phyloP scores from a whole-genome alignment of 2,797 vertebrate genomes.

The Cottoperca gobio region DNA sequence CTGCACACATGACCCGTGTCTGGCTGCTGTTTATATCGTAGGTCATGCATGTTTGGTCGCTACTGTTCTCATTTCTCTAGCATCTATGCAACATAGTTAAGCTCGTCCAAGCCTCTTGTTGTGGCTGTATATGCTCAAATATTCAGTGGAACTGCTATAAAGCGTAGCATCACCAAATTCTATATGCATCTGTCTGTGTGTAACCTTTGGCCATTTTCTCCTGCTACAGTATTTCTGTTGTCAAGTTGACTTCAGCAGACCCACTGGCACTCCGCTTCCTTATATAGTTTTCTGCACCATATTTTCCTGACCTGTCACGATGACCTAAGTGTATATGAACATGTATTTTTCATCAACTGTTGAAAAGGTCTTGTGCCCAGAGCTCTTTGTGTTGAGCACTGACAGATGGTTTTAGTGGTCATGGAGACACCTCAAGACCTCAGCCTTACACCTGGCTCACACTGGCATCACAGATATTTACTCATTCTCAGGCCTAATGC shows the following conservation, averaged over 20 bases:
- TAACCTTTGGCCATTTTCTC: slow-evolving; percentile 24
- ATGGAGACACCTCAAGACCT: slow-evolving; percentile 30
- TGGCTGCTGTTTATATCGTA: slow-evolving; percentile 40
- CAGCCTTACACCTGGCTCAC: slow-evolving; percentile 33
- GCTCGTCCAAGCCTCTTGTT: slow-evolving; percentile 34
- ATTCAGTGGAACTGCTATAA: not conserved
- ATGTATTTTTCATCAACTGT: slow-evolving; percentile 71
- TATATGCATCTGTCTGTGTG: not conserved
- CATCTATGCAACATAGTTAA: slow-evolving; percentile 27
- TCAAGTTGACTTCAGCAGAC: slow-evolving; percentile 19
- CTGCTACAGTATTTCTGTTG: slow-evolving; percentile 17
- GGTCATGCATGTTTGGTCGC: slow-evolving; percentile 59
- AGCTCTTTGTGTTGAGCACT: slow-evolving; percentile 47
- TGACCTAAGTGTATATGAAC: slow-evolving; percentile 51
- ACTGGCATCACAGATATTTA: slow-evolving; percentile 12
- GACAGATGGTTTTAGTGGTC: slow-evolving; percentile 47
- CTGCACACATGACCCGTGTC: slow-evolving; percentile 21
- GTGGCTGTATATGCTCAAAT: slow-evolving; percentile 35
- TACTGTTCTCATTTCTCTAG: slow-evolving; percentile 28
- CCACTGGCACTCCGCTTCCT: slow-evolving; percentile 17
- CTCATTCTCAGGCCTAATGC: slow-evolving; percentile 13
- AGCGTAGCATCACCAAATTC: slow-evolving; percentile 10
- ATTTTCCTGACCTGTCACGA: slow-evolving; percentile 45
- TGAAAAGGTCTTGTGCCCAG: slow-evolving; percentile 53
- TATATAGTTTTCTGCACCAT: slow-evolving; percentile 33